These are phyloP conservation scores for Nycteola revayana DNA, from an alignment of 2,888 invertebrate species.

Conservation along the genomic window DNA sequence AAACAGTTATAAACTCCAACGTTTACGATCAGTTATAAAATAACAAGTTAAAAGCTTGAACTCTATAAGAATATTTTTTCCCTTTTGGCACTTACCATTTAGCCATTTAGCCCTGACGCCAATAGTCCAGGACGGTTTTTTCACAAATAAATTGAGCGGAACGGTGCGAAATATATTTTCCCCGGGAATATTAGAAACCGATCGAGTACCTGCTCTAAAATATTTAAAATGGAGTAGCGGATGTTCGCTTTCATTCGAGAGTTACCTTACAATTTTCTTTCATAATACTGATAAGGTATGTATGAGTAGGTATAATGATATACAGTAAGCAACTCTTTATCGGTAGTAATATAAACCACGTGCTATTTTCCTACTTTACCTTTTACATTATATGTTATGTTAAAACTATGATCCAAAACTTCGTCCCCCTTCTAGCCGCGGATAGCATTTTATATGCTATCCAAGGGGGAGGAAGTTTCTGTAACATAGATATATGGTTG, in stretches of 20 bases:
- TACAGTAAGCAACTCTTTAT: no score
- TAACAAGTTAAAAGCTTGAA: neutral
- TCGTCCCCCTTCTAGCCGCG: no score
- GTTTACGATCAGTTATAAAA: neutral
- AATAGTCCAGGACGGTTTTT: conserved; percentile 22
- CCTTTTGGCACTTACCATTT: neutral
- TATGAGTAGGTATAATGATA: no score
- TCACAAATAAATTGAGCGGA: conserved; percentile 22
- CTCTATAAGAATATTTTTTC: neutral
- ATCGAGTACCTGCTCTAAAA: conserved; percentile 22
- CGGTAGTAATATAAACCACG: no score
- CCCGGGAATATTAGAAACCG: conserved; percentile 22
- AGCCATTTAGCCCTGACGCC: neutral
- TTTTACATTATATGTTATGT: no score
- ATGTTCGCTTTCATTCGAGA: conserved; percentile 8
- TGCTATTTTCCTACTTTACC: no score
- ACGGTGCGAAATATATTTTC: conserved; percentile 27
- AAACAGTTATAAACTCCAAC: neutral
- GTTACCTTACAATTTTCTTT: conserved; percentile 28
- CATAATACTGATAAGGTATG: no score
- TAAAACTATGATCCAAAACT: no score
- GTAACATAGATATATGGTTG: no score
- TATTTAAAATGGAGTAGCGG: conserved; percentile 19
- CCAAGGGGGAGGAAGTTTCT: no score
- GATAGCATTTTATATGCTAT: no score